Evolutionary conservation across 2,888 invertebrate genomes (phyloP), one percentile per base, ranked within the genome.

Genomic region (Athalia circularis): DNA sequence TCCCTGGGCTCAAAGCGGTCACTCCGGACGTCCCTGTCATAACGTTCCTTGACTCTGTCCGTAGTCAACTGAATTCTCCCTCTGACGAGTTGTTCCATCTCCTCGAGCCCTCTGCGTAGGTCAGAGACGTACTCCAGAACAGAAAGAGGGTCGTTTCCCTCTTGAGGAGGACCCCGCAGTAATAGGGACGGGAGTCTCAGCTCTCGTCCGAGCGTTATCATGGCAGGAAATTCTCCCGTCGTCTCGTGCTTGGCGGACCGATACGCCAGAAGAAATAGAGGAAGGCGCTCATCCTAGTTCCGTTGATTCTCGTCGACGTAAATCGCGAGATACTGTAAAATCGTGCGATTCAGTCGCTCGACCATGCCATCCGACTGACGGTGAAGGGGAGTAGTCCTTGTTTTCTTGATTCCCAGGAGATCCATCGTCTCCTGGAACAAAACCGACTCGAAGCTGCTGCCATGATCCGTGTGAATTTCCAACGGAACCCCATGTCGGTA

Each of bases 301-400:
- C 29, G 29, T 29, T 29, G 29, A 29, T 29, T 29, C 29, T 29
- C 29, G 29, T 29, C 2, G 29, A 29, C n/a, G n/a, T n/a, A n/a
- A n/a, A n/a, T n/a, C n/a, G n/a, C n/a, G n/a, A n/a, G n/a, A n/a
- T n/a, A n/a, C n/a, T n/a, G n/a, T n/a, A n/a, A n/a, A 29, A 84
- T 70, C 0, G 84, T 86, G 15, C 80, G 61, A 64, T 86, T 85
- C 75, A 84, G 82, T 61, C 83, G 76, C 57, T 86, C 85, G 4
- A 85, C 83, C 82, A 85, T 85, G 61, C 85, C 85, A 68, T 86
- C 84, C 4, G 84, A 85, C 45, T 86, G 86, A 3, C 86, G 83
- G 77, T 84, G 83, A 5, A 85, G 64, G 5, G 85, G 79, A 29
- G 2, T 29, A 29, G 29, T 29, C 29, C 29, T 29, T 2, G 29